phyloP scores from a whole-genome alignment of 2,797 vertebrate species.

The Kryptolebias ocellatus region DNA sequence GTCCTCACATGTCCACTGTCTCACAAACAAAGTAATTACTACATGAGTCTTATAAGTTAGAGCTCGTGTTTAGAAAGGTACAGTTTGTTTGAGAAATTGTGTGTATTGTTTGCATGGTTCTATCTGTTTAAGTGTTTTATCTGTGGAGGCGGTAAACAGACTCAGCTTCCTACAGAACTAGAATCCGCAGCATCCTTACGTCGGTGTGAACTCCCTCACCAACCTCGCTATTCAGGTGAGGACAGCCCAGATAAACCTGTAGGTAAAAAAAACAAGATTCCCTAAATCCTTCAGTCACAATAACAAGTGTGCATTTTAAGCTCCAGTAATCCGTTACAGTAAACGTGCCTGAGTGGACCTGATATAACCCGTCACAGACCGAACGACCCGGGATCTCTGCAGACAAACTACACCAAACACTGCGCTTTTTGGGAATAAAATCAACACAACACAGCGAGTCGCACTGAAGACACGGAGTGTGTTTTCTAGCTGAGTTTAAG shows the following conservation, averaged over 20 bases:
- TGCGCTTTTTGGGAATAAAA: conserved; percentile 11
- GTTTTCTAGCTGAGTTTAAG: conserved; percentile 8
- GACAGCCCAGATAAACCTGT: conserved; percentile 41
- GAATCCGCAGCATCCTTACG: conserved; percentile 30
- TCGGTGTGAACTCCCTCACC: conserved; percentile 22
- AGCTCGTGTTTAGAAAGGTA: conserved; percentile 20
- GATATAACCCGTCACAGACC: conserved; percentile 13
- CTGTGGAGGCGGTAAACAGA: conserved; percentile 6
- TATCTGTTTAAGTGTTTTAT: not conserved
- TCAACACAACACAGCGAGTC: conserved; percentile 10
- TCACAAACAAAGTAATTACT: conserved; percentile 37
- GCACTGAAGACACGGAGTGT: not conserved
- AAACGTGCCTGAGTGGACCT: conserved; percentile 17
- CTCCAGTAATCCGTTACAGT: conserved; percentile 48
- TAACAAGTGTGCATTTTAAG: conserved; percentile 50
- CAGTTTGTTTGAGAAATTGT: not conserved
- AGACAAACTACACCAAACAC: not conserved
- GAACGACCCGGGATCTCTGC: not conserved
- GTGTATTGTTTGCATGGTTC: not conserved
- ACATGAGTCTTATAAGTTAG: not conserved
- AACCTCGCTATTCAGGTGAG: conserved; percentile 44
- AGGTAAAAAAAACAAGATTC: conserved; percentile 48
- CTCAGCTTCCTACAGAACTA: not conserved
- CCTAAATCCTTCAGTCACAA: conserved; percentile 32
- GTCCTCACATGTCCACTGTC: conserved; percentile 11